Percentiles rank a stretch among this genome's conserved stretches.
phyloP scores from a whole-genome alignment of 2,113 vertebrate genomes.

The Cygnus atratus region DNA sequence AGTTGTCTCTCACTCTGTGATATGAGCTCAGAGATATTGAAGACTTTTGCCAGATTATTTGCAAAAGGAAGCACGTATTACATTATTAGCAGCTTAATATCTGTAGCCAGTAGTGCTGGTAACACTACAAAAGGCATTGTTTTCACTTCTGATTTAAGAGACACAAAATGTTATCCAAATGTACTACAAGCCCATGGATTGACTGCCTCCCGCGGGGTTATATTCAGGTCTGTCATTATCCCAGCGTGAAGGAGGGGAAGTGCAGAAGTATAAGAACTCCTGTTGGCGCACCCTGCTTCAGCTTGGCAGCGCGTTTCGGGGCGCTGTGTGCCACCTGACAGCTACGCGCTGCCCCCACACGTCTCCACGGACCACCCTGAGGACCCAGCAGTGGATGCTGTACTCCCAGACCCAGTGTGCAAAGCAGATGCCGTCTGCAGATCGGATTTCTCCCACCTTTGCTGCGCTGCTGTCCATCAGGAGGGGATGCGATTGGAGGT shows the following conservation, averaged over 20 bases:
- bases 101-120: background rate
- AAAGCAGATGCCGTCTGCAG: background rate
- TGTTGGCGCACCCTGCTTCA: rapidly evolving
- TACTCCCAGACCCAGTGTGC: background rate
- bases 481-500: background rate
- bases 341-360: background rate
- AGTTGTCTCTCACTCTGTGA: background rate
- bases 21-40: background rate
- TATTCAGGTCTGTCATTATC: background rate
- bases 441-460: background rate
- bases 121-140: background rate
- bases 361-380: background rate
- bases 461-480: background rate
- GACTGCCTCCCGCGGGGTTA: background rate
- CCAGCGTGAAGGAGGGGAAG: background rate
- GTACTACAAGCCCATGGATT: background rate
- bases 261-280: rapidly evolving
- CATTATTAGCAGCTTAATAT: background rate
- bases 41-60: background rate
- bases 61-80: background rate
- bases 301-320: too few relatives aligned
- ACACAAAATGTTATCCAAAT: background rate
- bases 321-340: background rate
- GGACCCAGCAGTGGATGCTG: rapidly evolving
- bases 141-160: background rate